Base-by-base conservation (phyloP, 2,888 invertebrate species). In the Calephelis perditalis region DNA sequence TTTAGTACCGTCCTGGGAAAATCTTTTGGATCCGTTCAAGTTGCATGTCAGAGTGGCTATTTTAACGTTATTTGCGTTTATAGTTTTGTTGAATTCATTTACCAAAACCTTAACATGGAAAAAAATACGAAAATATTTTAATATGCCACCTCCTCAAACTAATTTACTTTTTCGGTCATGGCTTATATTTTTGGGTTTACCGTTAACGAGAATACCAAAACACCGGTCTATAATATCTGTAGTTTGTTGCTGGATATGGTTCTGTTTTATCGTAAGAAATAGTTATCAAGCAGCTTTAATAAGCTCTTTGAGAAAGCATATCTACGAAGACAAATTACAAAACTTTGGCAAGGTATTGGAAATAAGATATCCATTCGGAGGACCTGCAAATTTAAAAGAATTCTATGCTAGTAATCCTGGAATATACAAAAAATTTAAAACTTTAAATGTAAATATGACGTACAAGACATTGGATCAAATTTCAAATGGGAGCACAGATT, bases 141-240 rank as follows among this genome's bases (percentile, higher is more conserved):
- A 71, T 47, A 73, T 81, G 54, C 63, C 63, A 2, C 70, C 72
- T 8, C 68, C 73, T 11, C 76, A 74, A 62, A 67, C 69, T 8
- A 83, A 76, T 68, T 68, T 81, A 56, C 67, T 82, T 11, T 79
- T 84, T 73, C 77, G 78, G 70, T 78, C 81, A 0, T 81, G 79
- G 78, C 60, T 75, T 9, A 40, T 78, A 57, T 81, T 83, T 70
- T 67, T 84, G 56, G 83, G 84, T 0, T 61, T 78, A 63, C 79
- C 84, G 0, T 65, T 78, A 64, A 56, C 67, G 7, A 74, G 63
- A 68, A 62, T 74, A 58, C 79, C 84, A 1, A 61, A 64, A 0
- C 80, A 73, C 59, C 62, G 64, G 11, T 64, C 69, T 62, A 67
- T 78, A n/a, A 60, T 74, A n/a, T 52, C 70, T 6, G 62, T 75